Conservation (phyloP, 2,113 vertebrate species). For the Indicator maculatus region DNA sequence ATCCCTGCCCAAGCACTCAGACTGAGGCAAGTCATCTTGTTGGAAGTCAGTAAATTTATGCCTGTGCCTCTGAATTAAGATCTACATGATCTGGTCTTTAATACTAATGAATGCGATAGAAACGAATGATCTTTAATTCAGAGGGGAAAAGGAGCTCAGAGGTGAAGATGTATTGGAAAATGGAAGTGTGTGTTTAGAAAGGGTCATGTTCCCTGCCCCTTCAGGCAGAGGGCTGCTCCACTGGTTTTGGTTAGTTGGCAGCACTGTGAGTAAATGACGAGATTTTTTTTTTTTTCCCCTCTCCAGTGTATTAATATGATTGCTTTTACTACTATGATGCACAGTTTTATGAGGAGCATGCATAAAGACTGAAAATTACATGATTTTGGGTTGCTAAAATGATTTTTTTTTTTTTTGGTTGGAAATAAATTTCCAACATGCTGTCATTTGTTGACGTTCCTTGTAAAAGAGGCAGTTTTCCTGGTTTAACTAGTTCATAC, state of each 20-base stretch:
- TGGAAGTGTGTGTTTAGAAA: neutral
- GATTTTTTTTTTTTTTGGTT: neutral
- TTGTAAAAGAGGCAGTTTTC: neutral
- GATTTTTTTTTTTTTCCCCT: neutral
- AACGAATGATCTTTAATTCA: neutral
- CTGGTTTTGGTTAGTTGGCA: neutral
- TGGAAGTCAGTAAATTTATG: neutral
- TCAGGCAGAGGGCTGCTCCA: neutral
- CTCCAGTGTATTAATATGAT: neutral
- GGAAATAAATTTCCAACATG: rapidly evolving
- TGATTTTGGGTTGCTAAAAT: neutral
- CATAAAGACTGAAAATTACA: neutral
- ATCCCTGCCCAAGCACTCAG: neutral
- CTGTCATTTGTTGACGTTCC: neutral
- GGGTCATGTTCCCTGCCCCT: neutral
- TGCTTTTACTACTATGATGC: neutral
- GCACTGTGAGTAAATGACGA: neutral
- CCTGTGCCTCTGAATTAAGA: neutral
- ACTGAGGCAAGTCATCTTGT: neutral
- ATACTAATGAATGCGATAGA: neutral
- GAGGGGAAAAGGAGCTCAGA: neutral
- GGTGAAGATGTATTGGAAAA: neutral
- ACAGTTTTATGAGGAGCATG: neutral
- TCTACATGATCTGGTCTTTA: neutral
- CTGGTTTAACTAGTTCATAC: neutral